Evolutionary conservation across 1,140 invertebrate genomes (phyloP), one percentile per base, ranked within the genome.

Genomic region (Zaprionus vittiger): DNA sequence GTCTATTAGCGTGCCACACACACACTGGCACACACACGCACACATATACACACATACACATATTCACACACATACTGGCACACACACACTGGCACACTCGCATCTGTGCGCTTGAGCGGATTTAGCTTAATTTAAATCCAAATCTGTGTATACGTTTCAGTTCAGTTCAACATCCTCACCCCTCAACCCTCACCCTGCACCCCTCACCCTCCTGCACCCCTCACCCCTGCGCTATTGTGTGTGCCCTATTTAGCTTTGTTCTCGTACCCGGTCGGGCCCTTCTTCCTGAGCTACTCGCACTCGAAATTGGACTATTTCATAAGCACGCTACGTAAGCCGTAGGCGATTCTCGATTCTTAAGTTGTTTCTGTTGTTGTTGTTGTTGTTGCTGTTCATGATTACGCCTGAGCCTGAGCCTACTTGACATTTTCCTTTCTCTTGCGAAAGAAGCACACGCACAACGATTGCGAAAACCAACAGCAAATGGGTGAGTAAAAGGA

Each of bases 111-210:
- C 84, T 79, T 89, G 81, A 87, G 84, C 81, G 85, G 84, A 84
- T 89, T 89, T 89, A 90, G 84, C 85, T 89, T 89, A 89, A 89
- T 89, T 89, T 89, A 89, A 89, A 89, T 89, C 84, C 84, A 89
- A 89, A 89, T 90, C 84, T 90, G 56, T 85, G 82, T 78, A 77
- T 69, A 41, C 65, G 70, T 62, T 37, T 64, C 20, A 55, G 47
- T 38, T 67, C 52, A 15, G 22, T 24, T 41, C 41, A 20, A 52
- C 17, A 44, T 34, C n/a, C 61, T 73, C 78, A 71, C 80, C 79
- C 79, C 82, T 79, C 79, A 17, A 2, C 20, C 20, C 28, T 31
- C 28, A 31, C 4, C 62, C 15, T n/a, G 37, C 28, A 31, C 9
- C 47, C 7, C 17, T 63, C 26, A 26, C 26, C 62, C 15, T 34